Base-by-base conservation (phyloP, 2,888 invertebrate species). In the Achlya flavicornis region DNA sequence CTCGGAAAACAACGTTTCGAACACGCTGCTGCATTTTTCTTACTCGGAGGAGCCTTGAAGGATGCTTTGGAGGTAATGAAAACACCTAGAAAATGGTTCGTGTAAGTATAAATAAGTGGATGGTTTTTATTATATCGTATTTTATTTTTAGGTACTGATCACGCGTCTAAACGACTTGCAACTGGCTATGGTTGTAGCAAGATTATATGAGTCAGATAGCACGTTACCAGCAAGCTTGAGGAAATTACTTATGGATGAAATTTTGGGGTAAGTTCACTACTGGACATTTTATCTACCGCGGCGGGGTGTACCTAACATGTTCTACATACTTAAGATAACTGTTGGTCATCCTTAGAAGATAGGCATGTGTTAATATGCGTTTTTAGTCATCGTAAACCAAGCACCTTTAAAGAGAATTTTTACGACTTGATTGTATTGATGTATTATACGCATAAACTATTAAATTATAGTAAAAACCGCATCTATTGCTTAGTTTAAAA, bases 1-100 rank as follows among this genome's bases (percentile, higher is more conserved):
- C 95, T 99, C 53, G 98, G 99, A 4, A 98, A 98, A 83, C 99
- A 99, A 89, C 89, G 99, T 61, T 99, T 99, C 86, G 97, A 98
- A 68, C 99, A 99, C 84, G 99, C 99, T 0, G 99, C 99, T 0
- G 99, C 99, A 0, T 99, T 99, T 94, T 99, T 99, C 91, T 94
- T 99, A 63, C 93, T 99, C 6, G 99, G 98, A 32, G 98, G 98
- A 32, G 97, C 98, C 43, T 91, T 99, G 41, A 97, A 97, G 77
- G 99, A 99, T 89, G 99, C 99, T 5, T 95, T 99, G 63, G 99
- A 99, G 95, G 98, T 97, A 86, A 53, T 61, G 64, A 61, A 43
- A 57, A 11, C 14, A 57, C 16, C 32, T 60, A 6, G 19, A 53
- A 10, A 35, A 48, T 61, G 26, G 14, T 3, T 43, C 4, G 12